Conservation (phyloP, 1,140 invertebrate genomes). For the Hyles euphorbiae region DNA sequence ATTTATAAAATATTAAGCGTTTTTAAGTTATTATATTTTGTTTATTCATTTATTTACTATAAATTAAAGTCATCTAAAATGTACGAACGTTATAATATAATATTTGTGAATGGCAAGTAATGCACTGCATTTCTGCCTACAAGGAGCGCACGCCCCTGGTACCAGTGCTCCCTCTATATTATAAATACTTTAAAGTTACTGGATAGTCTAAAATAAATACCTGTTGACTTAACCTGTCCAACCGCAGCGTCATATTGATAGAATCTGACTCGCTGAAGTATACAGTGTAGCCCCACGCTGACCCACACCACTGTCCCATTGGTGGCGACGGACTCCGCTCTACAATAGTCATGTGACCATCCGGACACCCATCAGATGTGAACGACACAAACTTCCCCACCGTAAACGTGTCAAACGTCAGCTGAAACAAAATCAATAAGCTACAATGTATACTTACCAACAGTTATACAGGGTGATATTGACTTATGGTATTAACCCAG, state of each 20-base stretch:
- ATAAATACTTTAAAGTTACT: too few relatives aligned
- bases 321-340: conserved; percentile 83
- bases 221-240: conserved; percentile 84
- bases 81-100: too few relatives aligned
- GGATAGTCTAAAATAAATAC: conserved; percentile 45
- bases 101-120: too few relatives aligned
- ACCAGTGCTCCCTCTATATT: too few relatives aligned
- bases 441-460: not conserved
- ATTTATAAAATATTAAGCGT: too few relatives aligned
- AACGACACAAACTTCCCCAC: conserved; percentile 85
- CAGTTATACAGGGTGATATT: too few relatives aligned
- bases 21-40: too few relatives aligned
- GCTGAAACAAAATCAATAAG: conserved; percentile 62
- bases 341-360: conserved; percentile 86
- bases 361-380: conserved; percentile 86
- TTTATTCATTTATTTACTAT: too few relatives aligned
- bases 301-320: conserved; percentile 90
- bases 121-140: too few relatives aligned
- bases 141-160: too few relatives aligned
- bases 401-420: conserved; percentile 86
- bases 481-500: too few relatives aligned
- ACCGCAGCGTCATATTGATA: conserved; percentile 83
- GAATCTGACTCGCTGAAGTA: conserved; percentile 89
- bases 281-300: conserved; percentile 88
- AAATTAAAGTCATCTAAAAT: too few relatives aligned